These are phyloP conservation scores for Lithophane semibrunnea DNA, from an alignment of 2,888 invertebrate genomes.

Conservation along the genomic window DNA sequence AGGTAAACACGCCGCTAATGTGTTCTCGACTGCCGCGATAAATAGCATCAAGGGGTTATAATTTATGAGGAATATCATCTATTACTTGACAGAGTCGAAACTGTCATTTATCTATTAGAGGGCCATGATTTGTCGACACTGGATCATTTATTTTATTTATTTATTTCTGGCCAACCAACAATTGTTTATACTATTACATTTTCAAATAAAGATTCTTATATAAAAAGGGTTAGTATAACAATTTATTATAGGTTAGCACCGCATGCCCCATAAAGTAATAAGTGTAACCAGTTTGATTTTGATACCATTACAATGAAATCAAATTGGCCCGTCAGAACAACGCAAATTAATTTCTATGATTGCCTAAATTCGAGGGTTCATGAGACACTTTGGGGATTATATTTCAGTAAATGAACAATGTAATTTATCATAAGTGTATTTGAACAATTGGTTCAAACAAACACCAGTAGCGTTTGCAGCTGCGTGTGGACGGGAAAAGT, in stretches of 20 bases:
- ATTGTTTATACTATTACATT: too few species aligned
- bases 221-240: too few species aligned
- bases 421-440: conserved; percentile 48
- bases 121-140: conserved; percentile 23
- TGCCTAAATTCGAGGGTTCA: conserved; percentile 17
- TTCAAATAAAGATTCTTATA: too few species aligned
- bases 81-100: conserved; percentile 45
- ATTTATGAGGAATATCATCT: conserved; percentile 47
- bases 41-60: conserved; percentile 36
- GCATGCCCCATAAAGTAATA: too few species aligned
- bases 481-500: conserved; percentile 81
- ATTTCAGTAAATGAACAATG: conserved; percentile 34
- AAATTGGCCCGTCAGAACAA: conserved; percentile 25
- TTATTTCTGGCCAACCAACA: too few species aligned
- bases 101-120: conserved; percentile 49
- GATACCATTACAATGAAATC: conserved; percentile 30
- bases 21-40: conserved; percentile 53
- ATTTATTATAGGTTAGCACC: too few species aligned
- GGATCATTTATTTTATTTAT: too few species aligned
- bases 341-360: conserved; percentile 49
- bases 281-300: conserved; percentile 37
- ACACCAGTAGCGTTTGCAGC: conserved; percentile 69
- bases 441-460: conserved; percentile 65
- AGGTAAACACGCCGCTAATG: conserved; percentile 70
- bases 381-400: conserved; percentile 21